Evolutionary conservation across 1,140 invertebrate genomes (phyloP).

Genomic region (Bombus superbus): DNA sequence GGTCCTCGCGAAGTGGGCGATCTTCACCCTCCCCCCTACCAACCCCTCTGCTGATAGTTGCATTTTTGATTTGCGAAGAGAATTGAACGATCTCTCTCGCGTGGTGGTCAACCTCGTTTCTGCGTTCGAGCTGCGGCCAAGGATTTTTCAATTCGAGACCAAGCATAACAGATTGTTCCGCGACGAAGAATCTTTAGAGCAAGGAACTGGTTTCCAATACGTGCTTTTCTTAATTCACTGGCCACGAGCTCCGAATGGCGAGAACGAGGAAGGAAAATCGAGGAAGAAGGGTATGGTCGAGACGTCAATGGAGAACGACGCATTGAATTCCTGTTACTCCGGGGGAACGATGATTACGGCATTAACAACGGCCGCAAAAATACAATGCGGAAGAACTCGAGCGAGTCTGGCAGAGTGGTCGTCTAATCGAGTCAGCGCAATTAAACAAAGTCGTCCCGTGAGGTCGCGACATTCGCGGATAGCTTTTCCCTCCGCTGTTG

Average conservation of each 20-base stretch:
- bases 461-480: slow-evolving; percentile 65
- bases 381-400: slow-evolving; percentile 10
- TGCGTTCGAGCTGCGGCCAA: too few species aligned
- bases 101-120: not conserved
- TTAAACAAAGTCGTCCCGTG: slow-evolving; percentile 69
- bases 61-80: slow-evolving; percentile 36
- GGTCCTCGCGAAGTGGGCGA: slow-evolving; percentile 26
- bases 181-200: not conserved
- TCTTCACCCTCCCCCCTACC: slow-evolving; percentile 9
- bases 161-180: not conserved
- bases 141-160: not conserved
- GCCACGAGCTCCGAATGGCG: too few species aligned
- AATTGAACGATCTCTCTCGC: not conserved
- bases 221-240: not conserved
- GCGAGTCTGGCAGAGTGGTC: slow-evolving; percentile 14
- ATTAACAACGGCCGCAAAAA: slow-evolving; percentile 16
- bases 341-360: not conserved
- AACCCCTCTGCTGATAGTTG: slow-evolving; percentile 16
- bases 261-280: not conserved
- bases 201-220: not conserved
- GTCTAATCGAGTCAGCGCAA: slow-evolving; percentile 65
- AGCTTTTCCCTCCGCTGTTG: slow-evolving; percentile 37
- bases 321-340: slow-evolving; percentile 12
- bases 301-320: slow-evolving; percentile 1
- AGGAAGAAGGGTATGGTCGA: not conserved